A percentile compares a stretch with the other conserved stretches of the same genome.
These are phyloP conservation scores for Microctonus aethiopoides DNA, from an alignment of 2,888 invertebrate species.

Conservation along the genomic window DNA sequence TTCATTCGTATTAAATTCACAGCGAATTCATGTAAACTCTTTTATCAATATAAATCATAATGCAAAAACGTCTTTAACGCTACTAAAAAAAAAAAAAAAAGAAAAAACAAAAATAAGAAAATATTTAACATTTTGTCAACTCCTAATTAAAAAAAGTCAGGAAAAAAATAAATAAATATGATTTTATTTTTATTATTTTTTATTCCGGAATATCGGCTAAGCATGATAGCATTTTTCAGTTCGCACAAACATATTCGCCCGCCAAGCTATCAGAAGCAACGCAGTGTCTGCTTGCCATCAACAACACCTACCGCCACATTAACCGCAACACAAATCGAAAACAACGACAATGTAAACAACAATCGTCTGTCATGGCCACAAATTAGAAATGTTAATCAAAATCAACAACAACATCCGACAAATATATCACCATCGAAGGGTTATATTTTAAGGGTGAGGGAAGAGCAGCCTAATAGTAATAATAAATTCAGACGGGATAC, in stretches of 20 bases:
- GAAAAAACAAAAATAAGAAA: conserved; percentile 7
- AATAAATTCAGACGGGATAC: conserved; percentile 64
- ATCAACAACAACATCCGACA: conserved; percentile 55
- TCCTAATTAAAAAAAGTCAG: no score
- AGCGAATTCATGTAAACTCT: not conserved
- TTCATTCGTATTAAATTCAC: not conserved
- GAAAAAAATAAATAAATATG: no score
- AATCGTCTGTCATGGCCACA: conserved; percentile 73
- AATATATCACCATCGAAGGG: conserved; percentile 54
- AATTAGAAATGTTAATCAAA: conserved; percentile 67
- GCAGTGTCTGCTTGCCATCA: conserved; percentile 62
- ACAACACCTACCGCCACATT: conserved; percentile 59
- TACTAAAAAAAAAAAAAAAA: not conserved
- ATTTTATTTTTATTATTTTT: no score
- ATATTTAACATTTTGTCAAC: not conserved
- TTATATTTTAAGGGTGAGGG: conserved; percentile 61
- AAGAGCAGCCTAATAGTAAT: conserved; percentile 64
- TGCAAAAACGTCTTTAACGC: not conserved
- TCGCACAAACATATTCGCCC: conserved; percentile 65
- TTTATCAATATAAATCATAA: not conserved
- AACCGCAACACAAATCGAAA: conserved; percentile 68
- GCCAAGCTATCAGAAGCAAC: conserved; percentile 66
- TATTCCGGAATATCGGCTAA: conserved; percentile 43
- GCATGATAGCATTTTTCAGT: conserved; percentile 66
- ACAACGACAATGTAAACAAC: conserved; percentile 68